Conservation (phyloP, 1,140 invertebrate species). For the Pseudomyrmex flavicornis region DNA sequence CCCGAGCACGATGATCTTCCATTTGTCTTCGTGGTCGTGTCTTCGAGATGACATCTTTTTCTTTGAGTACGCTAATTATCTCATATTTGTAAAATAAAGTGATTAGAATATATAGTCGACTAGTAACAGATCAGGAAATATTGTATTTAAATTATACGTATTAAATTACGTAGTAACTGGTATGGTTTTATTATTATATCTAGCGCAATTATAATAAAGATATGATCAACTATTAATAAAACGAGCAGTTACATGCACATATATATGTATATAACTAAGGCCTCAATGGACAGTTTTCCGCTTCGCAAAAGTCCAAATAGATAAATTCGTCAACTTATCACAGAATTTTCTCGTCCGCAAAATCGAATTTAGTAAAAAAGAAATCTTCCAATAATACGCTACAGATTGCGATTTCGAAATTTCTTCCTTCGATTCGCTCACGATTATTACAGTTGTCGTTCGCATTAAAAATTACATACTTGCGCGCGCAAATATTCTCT, state of each 20-base stretch:
- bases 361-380: slow-evolving; percentile 48
- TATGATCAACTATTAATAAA: slow-evolving; percentile 57
- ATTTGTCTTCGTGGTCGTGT: not conserved
- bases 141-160: slow-evolving; percentile 3
- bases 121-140: not conserved
- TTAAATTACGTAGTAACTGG: slow-evolving; percentile 11
- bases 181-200: slow-evolving; percentile 48
- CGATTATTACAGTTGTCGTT: not conserved
- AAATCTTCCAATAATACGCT: slow-evolving; percentile 13
- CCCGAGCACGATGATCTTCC: not conserved
- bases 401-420: not conserved
- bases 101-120: too few relatives aligned
- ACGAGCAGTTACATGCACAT: slow-evolving; percentile 11
- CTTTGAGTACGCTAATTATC: not conserved
- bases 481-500: not conserved
- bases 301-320: slow-evolving; percentile 19
- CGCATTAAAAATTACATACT: not conserved
- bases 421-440: not conserved
- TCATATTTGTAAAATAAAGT: slow-evolving; percentile 11
- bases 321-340: slow-evolving; percentile 61
- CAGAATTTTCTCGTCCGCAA: slow-evolving; percentile 50
- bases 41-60: not conserved
- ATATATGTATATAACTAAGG: slow-evolving; percentile 49
- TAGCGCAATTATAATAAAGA: slow-evolving; percentile 53
- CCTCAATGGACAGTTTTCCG: slow-evolving; percentile 44